Evolutionary conservation across 2,797 vertebrate species (phyloP).

Genomic region (Melanogrammus aeglefinus): DNA sequence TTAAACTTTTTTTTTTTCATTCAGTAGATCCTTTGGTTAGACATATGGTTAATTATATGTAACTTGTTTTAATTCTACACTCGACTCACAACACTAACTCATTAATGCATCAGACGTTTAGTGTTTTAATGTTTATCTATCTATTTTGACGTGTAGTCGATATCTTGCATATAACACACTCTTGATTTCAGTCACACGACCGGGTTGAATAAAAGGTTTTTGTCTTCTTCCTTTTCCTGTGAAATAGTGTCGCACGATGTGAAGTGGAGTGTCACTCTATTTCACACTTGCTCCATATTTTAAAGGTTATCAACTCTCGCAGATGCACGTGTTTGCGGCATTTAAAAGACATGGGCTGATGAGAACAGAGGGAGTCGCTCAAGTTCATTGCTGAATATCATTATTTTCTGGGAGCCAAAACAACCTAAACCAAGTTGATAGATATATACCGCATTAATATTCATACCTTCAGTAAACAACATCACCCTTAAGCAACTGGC

Average conservation of each 20-base stretch:
- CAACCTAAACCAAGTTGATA: conserved; percentile 67
- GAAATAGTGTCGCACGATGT: background rate
- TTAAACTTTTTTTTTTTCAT: background rate
- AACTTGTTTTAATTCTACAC: too few species aligned
- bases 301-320: conserved; percentile 23
- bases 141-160: background rate
- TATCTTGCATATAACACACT: too few species aligned
- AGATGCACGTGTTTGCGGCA: conserved; percentile 28
- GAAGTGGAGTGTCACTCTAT: background rate
- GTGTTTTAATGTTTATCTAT: background rate
- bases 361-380: conserved; percentile 53
- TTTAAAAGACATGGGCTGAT: conserved; percentile 45
- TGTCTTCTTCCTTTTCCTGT: background rate
- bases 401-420: conserved; percentile 61
- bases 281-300: conserved; percentile 2
- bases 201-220: background rate
- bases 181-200: background rate
- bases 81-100: background rate
- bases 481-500: conserved; percentile 52
- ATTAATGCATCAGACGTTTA: background rate
- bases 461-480: conserved; percentile 65
- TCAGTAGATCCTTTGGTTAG: background rate
- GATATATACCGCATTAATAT: conserved; percentile 68
- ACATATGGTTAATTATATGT: too few species aligned
- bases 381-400: conserved; percentile 63